phyloP scores from a whole-genome alignment of 2,113 vertebrate genomes.

The Australoheros scitulus region DNA sequence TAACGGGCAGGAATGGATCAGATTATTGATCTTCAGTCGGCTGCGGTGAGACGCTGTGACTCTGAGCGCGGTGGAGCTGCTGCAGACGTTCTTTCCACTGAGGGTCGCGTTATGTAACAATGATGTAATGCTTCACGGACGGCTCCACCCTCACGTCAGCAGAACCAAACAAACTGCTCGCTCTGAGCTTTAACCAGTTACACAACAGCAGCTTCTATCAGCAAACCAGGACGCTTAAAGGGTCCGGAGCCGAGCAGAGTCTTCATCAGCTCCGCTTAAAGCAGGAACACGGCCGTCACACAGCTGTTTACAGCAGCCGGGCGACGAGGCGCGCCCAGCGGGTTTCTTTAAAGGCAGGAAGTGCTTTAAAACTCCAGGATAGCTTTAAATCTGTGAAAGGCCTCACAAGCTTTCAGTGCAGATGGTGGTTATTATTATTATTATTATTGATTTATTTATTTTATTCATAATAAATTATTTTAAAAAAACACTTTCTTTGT shows the following conservation, averaged over 20 bases:
- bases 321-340: too few relatives aligned
- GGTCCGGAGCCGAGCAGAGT: background rate
- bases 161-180: conserved; percentile 11
- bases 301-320: too few relatives aligned
- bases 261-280: background rate
- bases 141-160: conserved; percentile 43
- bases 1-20: background rate
- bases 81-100: conserved; percentile 22
- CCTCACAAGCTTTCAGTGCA: too few relatives aligned
- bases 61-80: background rate
- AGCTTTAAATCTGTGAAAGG: too few relatives aligned
- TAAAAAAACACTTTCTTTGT: too few relatives aligned
- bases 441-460: too few relatives aligned
- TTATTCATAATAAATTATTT: too few relatives aligned
- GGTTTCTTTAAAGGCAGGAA: background rate
- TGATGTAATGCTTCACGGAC: conserved; percentile 62
- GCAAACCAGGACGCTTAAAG: too few relatives aligned
- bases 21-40: background rate
- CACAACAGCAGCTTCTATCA: conserved; percentile 11
- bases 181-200: conserved; percentile 6
- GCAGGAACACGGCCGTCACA: background rate
- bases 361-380: background rate
- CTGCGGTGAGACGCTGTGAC: too few relatives aligned
- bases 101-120: conserved; percentile 64
- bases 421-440: too few relatives aligned